Conservation (phyloP, 2,113 vertebrate species). For the Gavia stellata region DNA sequence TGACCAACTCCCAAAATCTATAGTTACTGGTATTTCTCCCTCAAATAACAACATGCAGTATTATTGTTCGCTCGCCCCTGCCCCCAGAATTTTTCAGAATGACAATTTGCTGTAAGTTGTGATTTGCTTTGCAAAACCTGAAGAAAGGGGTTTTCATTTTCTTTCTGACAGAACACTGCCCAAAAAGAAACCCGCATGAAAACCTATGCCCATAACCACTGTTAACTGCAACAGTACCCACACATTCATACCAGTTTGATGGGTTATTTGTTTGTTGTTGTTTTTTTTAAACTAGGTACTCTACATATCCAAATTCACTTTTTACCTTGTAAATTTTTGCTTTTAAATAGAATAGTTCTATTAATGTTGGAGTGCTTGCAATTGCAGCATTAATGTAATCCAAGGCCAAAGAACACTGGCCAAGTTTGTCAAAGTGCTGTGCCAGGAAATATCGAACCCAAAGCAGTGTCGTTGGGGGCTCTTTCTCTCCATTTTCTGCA, state of each 20-base stretch:
- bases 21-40: background rate
- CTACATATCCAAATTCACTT: background rate
- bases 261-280: background rate
- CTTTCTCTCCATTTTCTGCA: constrained; percentile 76
- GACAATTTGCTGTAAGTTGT: background rate
- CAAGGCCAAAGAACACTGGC: constrained; percentile 77
- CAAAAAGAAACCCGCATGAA: background rate
- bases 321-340: constrained; percentile 83
- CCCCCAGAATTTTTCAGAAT: background rate
- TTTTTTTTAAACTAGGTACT: background rate
- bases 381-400: constrained; percentile 79
- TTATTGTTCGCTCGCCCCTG: background rate
- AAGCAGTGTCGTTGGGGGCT: constrained; percentile 76
- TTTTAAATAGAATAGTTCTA: constrained; percentile 81
- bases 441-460: constrained; percentile 81
- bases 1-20: background rate
- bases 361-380: constrained; percentile 78
- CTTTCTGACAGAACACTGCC: background rate
- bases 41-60: background rate
- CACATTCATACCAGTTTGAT: background rate
- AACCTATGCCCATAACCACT: background rate
- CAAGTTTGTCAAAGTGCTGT: constrained; percentile 81
- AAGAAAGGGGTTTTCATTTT: background rate
- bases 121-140: background rate
- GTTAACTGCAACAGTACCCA: background rate